These are phyloP conservation scores for Physocephala rufipes DNA, from an alignment of 2,888 invertebrate genomes.

Conservation along the genomic window DNA sequence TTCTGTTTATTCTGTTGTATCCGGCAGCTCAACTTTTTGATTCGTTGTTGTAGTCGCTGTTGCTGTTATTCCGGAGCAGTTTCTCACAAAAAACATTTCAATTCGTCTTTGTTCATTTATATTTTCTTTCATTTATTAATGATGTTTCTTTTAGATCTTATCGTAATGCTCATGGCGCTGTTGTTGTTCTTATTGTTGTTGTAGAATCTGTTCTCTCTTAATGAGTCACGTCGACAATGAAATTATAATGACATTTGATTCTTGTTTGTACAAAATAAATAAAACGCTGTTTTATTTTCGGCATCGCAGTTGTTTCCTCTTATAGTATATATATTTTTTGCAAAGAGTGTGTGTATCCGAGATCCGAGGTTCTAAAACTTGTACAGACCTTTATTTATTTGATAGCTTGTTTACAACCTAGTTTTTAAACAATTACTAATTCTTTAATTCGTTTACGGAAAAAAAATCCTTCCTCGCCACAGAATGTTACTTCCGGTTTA, in stretches of 20 bases:
- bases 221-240: too few relatives aligned
- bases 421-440: too few relatives aligned
- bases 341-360: not conserved
- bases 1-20: too few relatives aligned
- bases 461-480: too few relatives aligned
- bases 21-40: too few relatives aligned
- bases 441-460: too few relatives aligned
- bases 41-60: not conserved
- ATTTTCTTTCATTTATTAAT: not conserved
- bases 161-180: not conserved
- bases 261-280: too few relatives aligned
- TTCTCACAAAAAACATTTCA: not conserved
- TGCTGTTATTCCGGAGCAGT: not conserved
- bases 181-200: not conserved
- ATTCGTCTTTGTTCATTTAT: not conserved
- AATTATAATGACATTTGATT: not conserved
- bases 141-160: not conserved
- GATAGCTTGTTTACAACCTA: too few relatives aligned
- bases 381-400: too few relatives aligned
- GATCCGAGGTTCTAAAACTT: too few relatives aligned
- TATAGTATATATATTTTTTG: not conserved
- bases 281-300: not conserved
- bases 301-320: not conserved
- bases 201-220: not conserved
- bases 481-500: too few relatives aligned